Percentiles rank a stretch among this genome's conserved stretches.
Evolutionary conservation across 2,888 invertebrate species (phyloP).

Genomic region (Dynastes hyllus): DNA sequence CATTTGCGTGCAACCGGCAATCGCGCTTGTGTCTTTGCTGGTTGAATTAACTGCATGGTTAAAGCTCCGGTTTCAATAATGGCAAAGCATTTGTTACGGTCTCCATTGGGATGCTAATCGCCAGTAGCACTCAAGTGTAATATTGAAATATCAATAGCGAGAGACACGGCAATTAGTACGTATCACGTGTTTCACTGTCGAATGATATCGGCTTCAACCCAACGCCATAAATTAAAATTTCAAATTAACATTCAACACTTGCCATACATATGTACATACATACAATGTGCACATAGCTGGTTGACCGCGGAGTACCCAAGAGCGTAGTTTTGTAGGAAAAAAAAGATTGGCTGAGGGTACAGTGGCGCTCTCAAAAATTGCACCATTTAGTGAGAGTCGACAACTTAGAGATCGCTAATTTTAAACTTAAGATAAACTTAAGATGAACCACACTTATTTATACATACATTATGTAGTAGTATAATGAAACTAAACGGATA

Average conservation of each 20-base stretch:
- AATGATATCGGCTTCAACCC: constrained; percentile 41
- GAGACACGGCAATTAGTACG: constrained; percentile 56
- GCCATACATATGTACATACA: no score
- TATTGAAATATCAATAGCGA: constrained; percentile 56
- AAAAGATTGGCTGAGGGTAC: no score
- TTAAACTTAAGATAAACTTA: no score
- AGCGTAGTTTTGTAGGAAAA: no score
- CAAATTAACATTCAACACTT: constrained; percentile 43
- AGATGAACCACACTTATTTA: no score
- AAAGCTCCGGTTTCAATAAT: constrained; percentile 53
- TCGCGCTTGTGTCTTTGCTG: not conserved
- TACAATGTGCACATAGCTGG: no score
- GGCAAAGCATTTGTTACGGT: constrained; percentile 53
- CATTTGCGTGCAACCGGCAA: not conserved
- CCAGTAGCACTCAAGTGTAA: constrained; percentile 55
- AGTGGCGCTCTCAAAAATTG: no score
- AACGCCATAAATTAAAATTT: constrained; percentile 50
- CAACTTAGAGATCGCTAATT: no score
- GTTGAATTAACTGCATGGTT: not conserved
- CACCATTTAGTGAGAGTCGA: no score
- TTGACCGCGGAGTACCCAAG: no score
- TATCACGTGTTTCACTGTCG: constrained; percentile 49
- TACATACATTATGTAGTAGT: no score
- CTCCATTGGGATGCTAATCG: constrained; percentile 55
- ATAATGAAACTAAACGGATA: no score